These are phyloP conservation scores for Junonia oenone DNA, from an alignment of 2,888 invertebrate species.

Conservation along the genomic window DNA sequence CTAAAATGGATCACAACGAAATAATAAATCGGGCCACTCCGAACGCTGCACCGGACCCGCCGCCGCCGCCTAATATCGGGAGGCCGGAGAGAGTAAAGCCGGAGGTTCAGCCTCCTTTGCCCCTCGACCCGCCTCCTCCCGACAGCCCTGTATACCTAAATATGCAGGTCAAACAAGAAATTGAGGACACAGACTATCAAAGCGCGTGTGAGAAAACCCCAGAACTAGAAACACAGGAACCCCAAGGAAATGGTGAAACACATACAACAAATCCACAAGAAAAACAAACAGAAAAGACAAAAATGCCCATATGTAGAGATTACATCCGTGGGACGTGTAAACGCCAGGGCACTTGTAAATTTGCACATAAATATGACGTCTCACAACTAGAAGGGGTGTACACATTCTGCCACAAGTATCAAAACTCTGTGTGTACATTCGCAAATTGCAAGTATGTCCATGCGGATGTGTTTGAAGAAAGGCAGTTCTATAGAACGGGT, in stretches of 20 bases:
- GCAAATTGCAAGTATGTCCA: slow-evolving; percentile 57
- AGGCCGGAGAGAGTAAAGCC: slow-evolving; percentile 8
- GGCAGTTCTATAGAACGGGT: slow-evolving; percentile 50
- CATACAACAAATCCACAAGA: not conserved
- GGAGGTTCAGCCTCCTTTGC: slow-evolving; percentile 32
- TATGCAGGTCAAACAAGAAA: slow-evolving; percentile 29
- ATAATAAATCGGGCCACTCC: slow-evolving; percentile 24
- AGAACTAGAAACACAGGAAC: not conserved
- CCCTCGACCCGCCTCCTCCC: slow-evolving; percentile 33
- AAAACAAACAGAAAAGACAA: slow-evolving; percentile 3
- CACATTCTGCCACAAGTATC: slow-evolving; percentile 57
- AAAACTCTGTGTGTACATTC: slow-evolving; percentile 46
- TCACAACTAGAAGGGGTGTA: slow-evolving; percentile 48
- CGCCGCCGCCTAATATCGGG: slow-evolving; percentile 4
- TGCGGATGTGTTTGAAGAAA: slow-evolving; percentile 57
- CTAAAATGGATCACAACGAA: slow-evolving; percentile 42
- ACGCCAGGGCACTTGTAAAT: slow-evolving; percentile 43
- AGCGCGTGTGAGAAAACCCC: not conserved
- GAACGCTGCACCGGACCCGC: slow-evolving; percentile 10
- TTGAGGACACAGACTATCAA: slow-evolving; percentile 25
- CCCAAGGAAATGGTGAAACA: not conserved
- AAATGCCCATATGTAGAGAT: slow-evolving; percentile 48
- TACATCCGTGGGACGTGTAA: slow-evolving; percentile 52
- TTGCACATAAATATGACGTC: slow-evolving; percentile 47
- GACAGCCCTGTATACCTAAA: slow-evolving; percentile 20